Conservation (phyloP, 2,113 vertebrate genomes). For the Labrus mixtus region DNA sequence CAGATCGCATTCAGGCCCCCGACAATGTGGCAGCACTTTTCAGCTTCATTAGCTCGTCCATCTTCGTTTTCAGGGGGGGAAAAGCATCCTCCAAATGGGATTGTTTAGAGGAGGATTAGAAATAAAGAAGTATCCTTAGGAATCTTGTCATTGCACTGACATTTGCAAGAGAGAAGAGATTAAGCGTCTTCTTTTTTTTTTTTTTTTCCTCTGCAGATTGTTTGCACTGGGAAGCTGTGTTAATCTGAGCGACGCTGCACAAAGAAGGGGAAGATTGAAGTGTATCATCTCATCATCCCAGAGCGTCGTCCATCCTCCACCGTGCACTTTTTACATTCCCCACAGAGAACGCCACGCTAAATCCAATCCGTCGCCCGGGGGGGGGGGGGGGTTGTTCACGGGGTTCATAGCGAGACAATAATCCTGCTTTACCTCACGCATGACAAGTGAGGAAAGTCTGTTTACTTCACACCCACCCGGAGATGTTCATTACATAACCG, state of each 20-base stretch:
- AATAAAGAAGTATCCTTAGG: slow-evolving; percentile 51
- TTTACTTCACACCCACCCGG: slow-evolving; percentile 28
- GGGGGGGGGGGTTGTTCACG: too few relatives aligned
- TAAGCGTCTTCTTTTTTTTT: slow-evolving; percentile 25
- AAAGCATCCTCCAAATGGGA: slow-evolving; percentile 43
- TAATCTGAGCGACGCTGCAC: slow-evolving; percentile 54
- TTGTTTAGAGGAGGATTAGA: slow-evolving; percentile 64
- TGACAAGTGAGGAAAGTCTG: slow-evolving; percentile 34
- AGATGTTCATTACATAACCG: slow-evolving; percentile 20
- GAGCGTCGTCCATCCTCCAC: slow-evolving; percentile 56
- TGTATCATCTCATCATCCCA: slow-evolving; percentile 56
- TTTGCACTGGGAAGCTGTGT: slow-evolving; percentile 50
- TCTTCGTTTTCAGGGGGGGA: slow-evolving; percentile 26
- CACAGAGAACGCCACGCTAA: slow-evolving; percentile 62
- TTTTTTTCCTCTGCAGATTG: slow-evolving; percentile 21
- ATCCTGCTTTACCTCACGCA: slow-evolving; percentile 56
- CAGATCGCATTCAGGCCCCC: slow-evolving; percentile 27
- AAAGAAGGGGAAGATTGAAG: slow-evolving; percentile 58
- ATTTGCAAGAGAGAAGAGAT: slow-evolving; percentile 55
- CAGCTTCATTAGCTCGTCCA: slow-evolving; percentile 57
- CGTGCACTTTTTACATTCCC: slow-evolving; percentile 60
- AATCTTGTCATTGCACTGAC: slow-evolving; percentile 53
- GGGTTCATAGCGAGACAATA: slow-evolving; percentile 59
- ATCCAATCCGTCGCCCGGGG: slow-evolving; percentile 60
- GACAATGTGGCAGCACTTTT: slow-evolving; percentile 34